phyloP scores from a whole-genome alignment of 1,140 invertebrate species.

The Mamestra configurata region DNA sequence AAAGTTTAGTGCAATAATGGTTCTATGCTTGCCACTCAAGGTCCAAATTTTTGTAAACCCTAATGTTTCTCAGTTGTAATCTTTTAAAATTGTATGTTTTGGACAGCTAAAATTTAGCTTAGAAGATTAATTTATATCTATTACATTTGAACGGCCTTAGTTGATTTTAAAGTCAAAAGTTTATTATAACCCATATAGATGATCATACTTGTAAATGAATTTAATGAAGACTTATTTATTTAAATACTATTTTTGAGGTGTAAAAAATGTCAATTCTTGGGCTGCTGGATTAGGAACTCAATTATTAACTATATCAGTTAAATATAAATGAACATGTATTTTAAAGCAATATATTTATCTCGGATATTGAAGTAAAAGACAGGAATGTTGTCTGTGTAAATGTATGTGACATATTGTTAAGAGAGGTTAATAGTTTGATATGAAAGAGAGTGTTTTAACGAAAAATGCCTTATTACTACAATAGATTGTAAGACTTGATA shows the following conservation, averaged over 20 bases:
- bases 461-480: constrained; percentile 87
- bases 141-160: constrained; percentile 22
- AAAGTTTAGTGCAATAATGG: constrained; percentile 39
- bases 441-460: constrained; percentile 85
- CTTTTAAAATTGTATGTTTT: constrained; percentile 44
- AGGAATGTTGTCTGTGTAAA: constrained; percentile 75
- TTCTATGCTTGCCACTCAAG: constrained; percentile 23
- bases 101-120: constrained; percentile 41
- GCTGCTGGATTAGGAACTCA: constrained; percentile 78
- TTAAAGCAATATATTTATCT: constrained; percentile 81
- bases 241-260: constrained; percentile 51
- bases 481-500: constrained; percentile 86
- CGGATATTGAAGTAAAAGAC: constrained; percentile 72
- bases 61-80: constrained; percentile 4
- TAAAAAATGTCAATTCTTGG: constrained; percentile 80
- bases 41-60: constrained; percentile 27
- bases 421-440: constrained; percentile 87
- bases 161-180: constrained; percentile 10
- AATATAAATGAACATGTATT: constrained; percentile 74
- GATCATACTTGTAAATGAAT: constrained; percentile 36
- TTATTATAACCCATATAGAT: neutral
- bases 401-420: constrained; percentile 84
- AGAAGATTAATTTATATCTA: constrained; percentile 7
- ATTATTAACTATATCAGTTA: constrained; percentile 84
- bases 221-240: constrained; percentile 22